These are phyloP conservation scores for Dicaeum eximium DNA, from an alignment of 2,113 vertebrate genomes.

Conservation along the genomic window DNA sequence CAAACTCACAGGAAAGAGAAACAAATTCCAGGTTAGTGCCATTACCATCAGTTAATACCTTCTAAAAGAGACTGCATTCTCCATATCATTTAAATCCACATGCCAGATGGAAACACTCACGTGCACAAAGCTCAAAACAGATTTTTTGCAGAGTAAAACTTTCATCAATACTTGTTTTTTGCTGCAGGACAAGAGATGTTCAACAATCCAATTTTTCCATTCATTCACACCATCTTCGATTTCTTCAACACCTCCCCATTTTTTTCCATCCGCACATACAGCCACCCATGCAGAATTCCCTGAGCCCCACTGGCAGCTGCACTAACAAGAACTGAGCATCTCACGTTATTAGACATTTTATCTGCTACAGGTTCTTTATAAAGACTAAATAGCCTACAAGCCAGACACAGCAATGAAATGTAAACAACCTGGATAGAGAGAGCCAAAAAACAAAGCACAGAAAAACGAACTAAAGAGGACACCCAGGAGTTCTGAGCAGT, in stretches of 20 bases:
- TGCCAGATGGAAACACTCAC: accelerated
- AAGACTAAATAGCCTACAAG: background rate
- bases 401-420: background rate
- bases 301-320: background rate
- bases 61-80: background rate
- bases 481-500: background rate
- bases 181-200: slow-evolving; percentile 7
- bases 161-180: slow-evolving; percentile 1
- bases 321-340: slow-evolving; percentile 16
- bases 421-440: background rate
- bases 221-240: background rate
- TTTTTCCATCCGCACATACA: slow-evolving; percentile 20
- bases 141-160: background rate
- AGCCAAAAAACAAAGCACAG: background rate
- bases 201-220: background rate
- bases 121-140: background rate
- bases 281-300: background rate
- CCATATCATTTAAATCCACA: background rate
- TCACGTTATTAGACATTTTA: background rate
- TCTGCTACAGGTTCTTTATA: background rate
- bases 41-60: background rate
- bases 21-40: background rate
- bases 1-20: background rate
- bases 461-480: background rate
- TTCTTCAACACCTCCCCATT: background rate